Conservation (phyloP, 2,113 vertebrate genomes). For the Gallinago paraguaiae region DNA sequence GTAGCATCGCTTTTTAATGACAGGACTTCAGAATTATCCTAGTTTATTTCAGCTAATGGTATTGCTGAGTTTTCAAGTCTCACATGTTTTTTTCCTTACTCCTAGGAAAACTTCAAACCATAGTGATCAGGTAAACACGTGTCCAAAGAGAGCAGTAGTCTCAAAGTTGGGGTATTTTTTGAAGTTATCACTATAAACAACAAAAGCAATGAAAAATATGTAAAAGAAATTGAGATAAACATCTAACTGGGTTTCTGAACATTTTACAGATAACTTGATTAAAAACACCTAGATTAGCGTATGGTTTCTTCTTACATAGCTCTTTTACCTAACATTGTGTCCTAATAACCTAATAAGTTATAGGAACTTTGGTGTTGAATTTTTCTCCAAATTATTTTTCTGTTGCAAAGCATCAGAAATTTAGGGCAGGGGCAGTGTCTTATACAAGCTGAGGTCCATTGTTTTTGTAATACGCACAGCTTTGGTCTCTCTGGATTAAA, state of each 20-base stretch:
- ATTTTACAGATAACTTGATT: not conserved
- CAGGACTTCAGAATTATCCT: not conserved
- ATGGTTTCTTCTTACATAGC: not conserved
- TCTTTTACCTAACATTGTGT: not conserved
- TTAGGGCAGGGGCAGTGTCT: not conserved
- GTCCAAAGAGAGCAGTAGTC: not conserved
- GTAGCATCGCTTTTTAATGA: not conserved
- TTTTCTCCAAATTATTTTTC: not conserved
- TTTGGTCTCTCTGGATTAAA: not conserved
- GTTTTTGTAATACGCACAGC: not conserved
- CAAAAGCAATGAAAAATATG: not conserved
- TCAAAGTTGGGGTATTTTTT: not conserved
- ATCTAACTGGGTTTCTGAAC: not conserved
- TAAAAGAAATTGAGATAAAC: not conserved
- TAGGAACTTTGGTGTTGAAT: not conserved
- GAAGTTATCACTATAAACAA: not conserved
- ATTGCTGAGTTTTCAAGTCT: not conserved
- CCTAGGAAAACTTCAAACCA: not conserved
- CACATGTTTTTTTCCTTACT: not conserved
- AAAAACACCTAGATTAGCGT: not conserved
- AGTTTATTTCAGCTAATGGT: not conserved
- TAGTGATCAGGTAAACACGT: not conserved
- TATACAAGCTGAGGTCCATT: not conserved
- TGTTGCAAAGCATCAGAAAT: not conserved
- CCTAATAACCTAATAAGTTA: too few relatives aligned